Percentiles rank a stretch among this genome's conserved stretches.
phyloP scores from a whole-genome alignment of 1,140 invertebrate genomes.

The Tetranychus urticae region DNA sequence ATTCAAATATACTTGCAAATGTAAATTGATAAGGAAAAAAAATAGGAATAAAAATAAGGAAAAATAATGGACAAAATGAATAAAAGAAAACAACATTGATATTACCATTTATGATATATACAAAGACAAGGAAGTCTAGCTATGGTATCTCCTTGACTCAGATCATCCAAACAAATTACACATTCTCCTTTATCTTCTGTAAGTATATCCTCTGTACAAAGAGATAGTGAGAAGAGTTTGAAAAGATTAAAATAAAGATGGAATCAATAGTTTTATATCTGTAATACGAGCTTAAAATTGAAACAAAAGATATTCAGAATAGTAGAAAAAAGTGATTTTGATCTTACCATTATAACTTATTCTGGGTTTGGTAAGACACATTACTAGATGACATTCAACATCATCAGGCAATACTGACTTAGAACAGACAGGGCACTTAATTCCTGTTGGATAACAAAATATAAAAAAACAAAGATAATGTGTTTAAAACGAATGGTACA shows the following conservation, averaged over 20 bases:
- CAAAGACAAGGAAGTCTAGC: slow-evolving; percentile 93
- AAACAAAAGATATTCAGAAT: background rate
- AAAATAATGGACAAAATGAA: background rate
- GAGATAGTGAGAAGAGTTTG: background rate
- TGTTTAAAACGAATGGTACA: no score
- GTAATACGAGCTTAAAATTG: background rate
- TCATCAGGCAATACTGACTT: slow-evolving; percentile 91
- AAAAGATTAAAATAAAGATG: background rate
- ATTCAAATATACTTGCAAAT: slow-evolving; percentile 1
- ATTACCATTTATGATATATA: slow-evolving; percentile 74
- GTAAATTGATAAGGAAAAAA: background rate
- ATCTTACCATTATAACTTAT: slow-evolving; percentile 66
- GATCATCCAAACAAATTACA: slow-evolving; percentile 93
- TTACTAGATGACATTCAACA: slow-evolving; percentile 91
- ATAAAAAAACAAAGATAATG: background rate
- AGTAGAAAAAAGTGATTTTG: slow-evolving; percentile 29
- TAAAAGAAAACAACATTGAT: slow-evolving; percentile 13
- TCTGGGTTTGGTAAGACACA: slow-evolving; percentile 93
- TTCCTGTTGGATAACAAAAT: slow-evolving; percentile 31
- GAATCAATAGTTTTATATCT: background rate
- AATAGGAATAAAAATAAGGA: background rate
- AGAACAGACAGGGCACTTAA: slow-evolving; percentile 94
- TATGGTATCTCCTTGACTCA: slow-evolving; percentile 78
- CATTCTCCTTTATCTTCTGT: slow-evolving; percentile 82
- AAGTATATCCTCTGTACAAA: slow-evolving; percentile 73